Percentiles rank a stretch among this genome's conserved stretches.
These are phyloP conservation scores for Beris morrisii DNA, from an alignment of 2,888 invertebrate species.

Conservation along the genomic window DNA sequence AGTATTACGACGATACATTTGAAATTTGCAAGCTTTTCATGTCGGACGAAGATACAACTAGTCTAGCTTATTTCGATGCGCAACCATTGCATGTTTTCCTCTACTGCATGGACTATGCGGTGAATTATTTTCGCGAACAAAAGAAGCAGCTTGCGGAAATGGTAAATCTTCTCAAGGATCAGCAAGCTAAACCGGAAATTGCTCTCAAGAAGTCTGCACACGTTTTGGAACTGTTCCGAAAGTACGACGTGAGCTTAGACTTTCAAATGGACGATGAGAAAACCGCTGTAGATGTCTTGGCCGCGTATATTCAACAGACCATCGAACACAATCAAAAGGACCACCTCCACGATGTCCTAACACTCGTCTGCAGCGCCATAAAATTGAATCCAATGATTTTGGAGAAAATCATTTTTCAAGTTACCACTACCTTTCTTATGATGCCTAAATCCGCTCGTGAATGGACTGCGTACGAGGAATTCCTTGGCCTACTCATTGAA, in stretches of 20 bases:
- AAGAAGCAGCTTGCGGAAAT: constrained; percentile 4
- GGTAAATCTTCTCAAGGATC: constrained; percentile 30
- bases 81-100: constrained; percentile 3
- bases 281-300: constrained; percentile 38
- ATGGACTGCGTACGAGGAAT: constrained; percentile 47
- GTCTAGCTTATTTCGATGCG: too few species aligned
- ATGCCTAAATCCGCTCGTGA: constrained; percentile 43
- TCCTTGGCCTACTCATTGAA: constrained; percentile 48
- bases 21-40: constrained; percentile 32
- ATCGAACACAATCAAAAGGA: constrained; percentile 37
- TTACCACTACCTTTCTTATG: constrained; percentile 48
- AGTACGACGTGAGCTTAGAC: constrained; percentile 47
- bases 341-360: constrained; percentile 45
- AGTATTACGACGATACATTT: constrained; percentile 47
- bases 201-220: constrained; percentile 43
- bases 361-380: constrained; percentile 48
- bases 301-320: constrained; percentile 38
- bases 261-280: constrained; percentile 34
- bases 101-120: constrained; percentile 13
- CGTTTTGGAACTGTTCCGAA: constrained; percentile 46
- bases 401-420: constrained; percentile 47
- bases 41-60: background rate
- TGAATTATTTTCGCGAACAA: constrained; percentile 5
- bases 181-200: constrained; percentile 27
- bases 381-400: constrained; percentile 51